Percentiles rank a stretch among this genome's conserved stretches.
phyloP scores from a whole-genome alignment of 1,140 invertebrate species.

The Tribolium madens region DNA sequence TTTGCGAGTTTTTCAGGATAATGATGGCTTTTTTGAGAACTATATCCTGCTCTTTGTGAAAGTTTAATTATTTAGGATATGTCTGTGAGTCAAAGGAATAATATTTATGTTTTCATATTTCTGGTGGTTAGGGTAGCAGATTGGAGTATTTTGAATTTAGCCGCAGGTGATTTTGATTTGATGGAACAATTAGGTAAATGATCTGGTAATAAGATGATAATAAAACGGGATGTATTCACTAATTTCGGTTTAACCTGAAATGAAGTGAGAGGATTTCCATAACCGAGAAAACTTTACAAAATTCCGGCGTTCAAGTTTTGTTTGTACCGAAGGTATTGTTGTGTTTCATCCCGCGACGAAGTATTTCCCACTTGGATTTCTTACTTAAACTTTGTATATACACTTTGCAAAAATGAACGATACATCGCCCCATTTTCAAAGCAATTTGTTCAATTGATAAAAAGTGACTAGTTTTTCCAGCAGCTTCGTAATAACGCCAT shows the following conservation, averaged over 20 bases:
- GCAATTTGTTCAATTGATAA: conserved; percentile 37
- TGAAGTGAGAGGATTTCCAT: conserved; percentile 20
- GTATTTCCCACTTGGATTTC: conserved; percentile 37
- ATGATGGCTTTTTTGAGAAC: not conserved
- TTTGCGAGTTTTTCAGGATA: not conserved
- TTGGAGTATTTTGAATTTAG: not conserved
- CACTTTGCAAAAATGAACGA: conserved; percentile 33
- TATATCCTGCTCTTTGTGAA: not conserved
- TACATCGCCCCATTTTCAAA: conserved; percentile 26
- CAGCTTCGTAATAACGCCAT: conserved; percentile 6
- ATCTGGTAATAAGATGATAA: conserved; percentile 19
- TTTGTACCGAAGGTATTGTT: conserved; percentile 25
- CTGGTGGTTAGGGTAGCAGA: not conserved
- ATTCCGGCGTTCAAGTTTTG: conserved; percentile 22
- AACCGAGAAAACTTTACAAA: conserved; percentile 25
- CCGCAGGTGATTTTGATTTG: conserved; percentile 11
- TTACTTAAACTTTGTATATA: conserved; percentile 40
- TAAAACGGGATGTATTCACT: conserved; percentile 4
- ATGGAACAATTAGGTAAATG: conserved; percentile 17
- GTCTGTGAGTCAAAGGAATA: not conserved
- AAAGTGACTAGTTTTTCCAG: not conserved
- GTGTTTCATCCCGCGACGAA: conserved; percentile 11
- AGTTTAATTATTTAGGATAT: conserved; percentile 7
- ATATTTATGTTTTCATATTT: not conserved
- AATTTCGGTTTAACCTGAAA: conserved; percentile 13